Evolutionary conservation across 2,113 vertebrate species (phyloP), one percentile per base, ranked within the genome.

Genomic region (Empidonax traillii): DNA sequence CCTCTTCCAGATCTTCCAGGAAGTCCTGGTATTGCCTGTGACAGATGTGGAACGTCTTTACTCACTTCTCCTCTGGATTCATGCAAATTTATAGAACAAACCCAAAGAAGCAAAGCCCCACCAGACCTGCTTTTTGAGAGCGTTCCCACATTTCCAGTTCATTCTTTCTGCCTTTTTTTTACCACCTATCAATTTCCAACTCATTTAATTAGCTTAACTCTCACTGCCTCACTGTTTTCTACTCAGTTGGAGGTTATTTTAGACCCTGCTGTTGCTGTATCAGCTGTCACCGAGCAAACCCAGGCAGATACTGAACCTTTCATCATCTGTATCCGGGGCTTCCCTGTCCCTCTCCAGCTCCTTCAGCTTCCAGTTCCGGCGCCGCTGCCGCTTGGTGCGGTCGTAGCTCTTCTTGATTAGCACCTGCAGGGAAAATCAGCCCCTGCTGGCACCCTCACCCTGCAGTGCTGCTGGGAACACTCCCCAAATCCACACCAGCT

Each of bases 1-100:
- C 99, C 92, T 99, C 99, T 96, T 99, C 99, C 24, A 99, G 98
- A 97, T 99, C 99, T 96, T 99, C 99, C 91, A 99, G 98, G 97
- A 99, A 99, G 96, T 99, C 99, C 90, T 99, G 98, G 96, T 99
- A 99, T 97, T 99, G 99, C 53, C 99, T 99, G 84, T 10, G 79
- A 88, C 23, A 95, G 61, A 90, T 19, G 18, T 8, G 95, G 28
- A 85, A 80, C 28, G 11, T 2, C 43, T 51, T 92, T 46, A 77
- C 2, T 51, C 37, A 6, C 16, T 53, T 62, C 13, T 62, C 58
- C 27, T 85, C 21, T 43, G 53, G 27, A 61, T 39, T 87, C 16
- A 25, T 9, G 35, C 17, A 44, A 19, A 52, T 33, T 25, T 10
- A 49, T 12, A 14, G 12, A 52, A 1, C 18, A 61, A 51, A 88